Evolutionary conservation across 2,113 vertebrate genomes (phyloP), one percentile per base, ranked within the genome.

Genomic region (Megaceryle torquata): DNA sequence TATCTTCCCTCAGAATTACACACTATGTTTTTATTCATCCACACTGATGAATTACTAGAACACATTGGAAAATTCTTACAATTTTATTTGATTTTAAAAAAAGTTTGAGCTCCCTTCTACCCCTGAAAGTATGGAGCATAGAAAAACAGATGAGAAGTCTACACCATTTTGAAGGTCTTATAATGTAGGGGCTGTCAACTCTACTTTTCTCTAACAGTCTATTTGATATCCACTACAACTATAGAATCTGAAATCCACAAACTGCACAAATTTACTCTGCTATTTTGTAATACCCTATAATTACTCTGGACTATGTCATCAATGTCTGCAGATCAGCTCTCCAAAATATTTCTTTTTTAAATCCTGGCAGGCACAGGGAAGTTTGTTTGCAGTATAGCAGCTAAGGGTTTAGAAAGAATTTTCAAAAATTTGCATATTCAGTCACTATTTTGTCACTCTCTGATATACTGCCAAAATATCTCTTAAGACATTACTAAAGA

Each of bases 391-490:
- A 53, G 31, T 69, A 80, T 8, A 68, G 9, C 33, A 79, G 4
- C 26, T 91, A 68, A 91, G 19, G n/a, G 37, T 95, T 78, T 78
- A 91, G n/a, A 82, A n/a, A 54, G 8, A 35, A 8, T 82, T 92
- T 90, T 76, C 72, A 29, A 48, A 87, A 88, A 86, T 93, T 53
- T 86, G 53, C 22, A 43, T 88, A 86, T 61, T 96, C 68, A 91
- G 46, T 86, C 67, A 78, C 14, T 81, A 54, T 69, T 84, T 56
- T 64, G 88, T 91, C 44, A 41, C 9, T 82, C 37, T 74, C 41
- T 81, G 56, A 83, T 93, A 93, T 14, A 20, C 51, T 89, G 84
- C 29, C 53, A 93, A 93, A 70, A 81, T 71, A 91, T 81, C 65
- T 86, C 75, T 69, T 69, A 82, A 86, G 43, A 53, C 21, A 48